phyloP scores from a whole-genome alignment of 53 echinoderm and acorn worm species.

The Arbacia lixula region DNA sequence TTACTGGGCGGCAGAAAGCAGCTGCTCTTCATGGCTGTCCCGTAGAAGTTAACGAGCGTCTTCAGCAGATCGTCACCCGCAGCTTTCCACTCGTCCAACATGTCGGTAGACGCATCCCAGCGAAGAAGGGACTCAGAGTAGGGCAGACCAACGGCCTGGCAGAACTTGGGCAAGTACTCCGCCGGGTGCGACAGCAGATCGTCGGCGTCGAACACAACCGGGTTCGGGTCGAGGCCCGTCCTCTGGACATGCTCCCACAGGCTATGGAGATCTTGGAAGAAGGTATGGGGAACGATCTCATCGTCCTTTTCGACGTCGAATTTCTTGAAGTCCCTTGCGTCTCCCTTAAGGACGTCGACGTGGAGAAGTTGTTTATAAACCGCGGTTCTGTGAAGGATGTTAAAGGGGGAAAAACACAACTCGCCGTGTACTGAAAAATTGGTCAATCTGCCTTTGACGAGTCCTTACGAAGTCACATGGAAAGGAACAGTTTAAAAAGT shows the following conservation, averaged over 20 bases:
- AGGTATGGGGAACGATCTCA: too few species aligned
- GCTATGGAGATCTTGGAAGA: slow-evolving; percentile 18
- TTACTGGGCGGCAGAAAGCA: slow-evolving; percentile 8
- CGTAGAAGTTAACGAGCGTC: slow-evolving; percentile 9
- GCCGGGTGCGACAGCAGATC: slow-evolving; percentile 26
- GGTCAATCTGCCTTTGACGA: too few species aligned
- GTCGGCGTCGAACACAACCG: slow-evolving; percentile 29
- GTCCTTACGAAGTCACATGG: too few species aligned
- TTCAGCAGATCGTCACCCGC: background rate
- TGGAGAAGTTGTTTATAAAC: too few species aligned
- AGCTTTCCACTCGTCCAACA: background rate
- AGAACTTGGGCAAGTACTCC: slow-evolving; percentile 1
- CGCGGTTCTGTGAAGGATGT: too few species aligned
- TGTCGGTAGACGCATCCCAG: slow-evolving; percentile 31
- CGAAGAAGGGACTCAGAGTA: slow-evolving; percentile 13
- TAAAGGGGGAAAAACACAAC: too few species aligned
- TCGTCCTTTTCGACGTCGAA: too few species aligned
- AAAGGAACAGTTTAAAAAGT: too few species aligned
- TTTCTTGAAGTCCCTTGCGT: too few species aligned
- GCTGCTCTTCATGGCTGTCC: slow-evolving; percentile 39
- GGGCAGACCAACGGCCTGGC: slow-evolving; percentile 18
- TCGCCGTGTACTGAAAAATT: too few species aligned
- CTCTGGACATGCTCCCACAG: slow-evolving; percentile 18
- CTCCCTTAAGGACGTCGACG: too few species aligned
- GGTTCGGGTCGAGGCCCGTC: background rate